Evolutionary conservation across 2,797 vertebrate species (phyloP), one percentile per base, ranked within the genome.

Genomic region (Channallabes apus): DNA sequence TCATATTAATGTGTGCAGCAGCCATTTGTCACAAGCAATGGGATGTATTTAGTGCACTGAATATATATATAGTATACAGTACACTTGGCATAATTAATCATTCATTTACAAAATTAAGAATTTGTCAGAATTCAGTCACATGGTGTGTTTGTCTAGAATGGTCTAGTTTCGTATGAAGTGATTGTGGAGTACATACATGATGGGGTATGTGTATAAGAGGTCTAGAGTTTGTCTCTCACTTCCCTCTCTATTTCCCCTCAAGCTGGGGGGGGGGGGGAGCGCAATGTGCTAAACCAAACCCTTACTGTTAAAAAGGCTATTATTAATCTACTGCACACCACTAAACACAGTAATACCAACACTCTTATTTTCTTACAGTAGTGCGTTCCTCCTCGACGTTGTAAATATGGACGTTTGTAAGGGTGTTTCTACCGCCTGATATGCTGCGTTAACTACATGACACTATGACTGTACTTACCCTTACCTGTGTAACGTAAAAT

Each of bases 221-320:
- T 91, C 92, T 89, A 87, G 87, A 89, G 91, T 91, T 85, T 93
- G 91, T 93, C 90, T 95, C 93, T 95, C 94, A 95, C 94, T 96
- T 95, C 95, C 95, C 91, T 86, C 93, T 94, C 91, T 85, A 94
- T 94, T 96, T 96, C 95, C 94, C 93, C 93, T 94, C 83, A 89
- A 68, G 91, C 92, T 86, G 87, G 91, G 92, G 51, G 35, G 87
- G 91, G 92, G 51, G 35, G 91, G 93, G 92, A 93, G 91, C 88
- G 79, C 91, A 83, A 90, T 90, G 94, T 93, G 93, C 89, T 93
- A 95, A 95, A 95, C 93, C 91, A 92, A 93, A 94, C 94, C 92
- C 92, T 95, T 95, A 95, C 94, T 94, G 94, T 95, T 93, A 94
- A 86, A 14, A 87, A 54, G 79, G 92, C 94, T 95, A 95, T 95